Evolutionary conservation across 2,888 invertebrate genomes (phyloP).

Genomic region (Dasypogon diadema): DNA sequence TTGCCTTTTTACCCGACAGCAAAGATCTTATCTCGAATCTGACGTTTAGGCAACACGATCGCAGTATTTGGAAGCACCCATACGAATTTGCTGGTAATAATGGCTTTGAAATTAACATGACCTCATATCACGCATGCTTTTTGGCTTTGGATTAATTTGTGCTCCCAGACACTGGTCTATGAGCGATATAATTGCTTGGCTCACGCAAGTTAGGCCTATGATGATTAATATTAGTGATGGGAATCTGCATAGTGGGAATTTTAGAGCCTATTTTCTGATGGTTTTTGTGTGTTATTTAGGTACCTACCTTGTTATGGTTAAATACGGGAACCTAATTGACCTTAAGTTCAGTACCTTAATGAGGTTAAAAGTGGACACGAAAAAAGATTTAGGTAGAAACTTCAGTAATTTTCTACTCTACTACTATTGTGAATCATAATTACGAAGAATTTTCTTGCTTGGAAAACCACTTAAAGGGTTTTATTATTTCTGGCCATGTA

Average conservation of each 20-base stretch:
- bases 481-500: no score
- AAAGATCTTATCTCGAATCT: slow-evolving; percentile 8
- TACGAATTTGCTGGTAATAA: neutral
- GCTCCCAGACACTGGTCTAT: neutral
- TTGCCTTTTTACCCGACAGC: neutral
- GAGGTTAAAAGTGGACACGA: no score
- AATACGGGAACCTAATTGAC: no score
- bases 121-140: neutral
- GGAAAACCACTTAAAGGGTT: no score
- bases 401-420: no score
- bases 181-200: neutral
- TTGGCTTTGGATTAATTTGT: neutral
- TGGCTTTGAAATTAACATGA: slow-evolving; percentile 1
- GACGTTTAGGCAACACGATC: neutral
- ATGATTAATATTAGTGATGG: neutral
- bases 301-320: no score
- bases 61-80: neutral
- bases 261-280: neutral
- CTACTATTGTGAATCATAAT: no score
- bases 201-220: neutral
- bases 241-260: neutral
- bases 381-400: no score
- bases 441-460: no score
- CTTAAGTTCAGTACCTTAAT: no score
- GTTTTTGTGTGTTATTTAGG: no score